Base-by-base conservation (phyloP, 2,113 vertebrate genomes). In the Craseonycteris thonglongyai region DNA sequence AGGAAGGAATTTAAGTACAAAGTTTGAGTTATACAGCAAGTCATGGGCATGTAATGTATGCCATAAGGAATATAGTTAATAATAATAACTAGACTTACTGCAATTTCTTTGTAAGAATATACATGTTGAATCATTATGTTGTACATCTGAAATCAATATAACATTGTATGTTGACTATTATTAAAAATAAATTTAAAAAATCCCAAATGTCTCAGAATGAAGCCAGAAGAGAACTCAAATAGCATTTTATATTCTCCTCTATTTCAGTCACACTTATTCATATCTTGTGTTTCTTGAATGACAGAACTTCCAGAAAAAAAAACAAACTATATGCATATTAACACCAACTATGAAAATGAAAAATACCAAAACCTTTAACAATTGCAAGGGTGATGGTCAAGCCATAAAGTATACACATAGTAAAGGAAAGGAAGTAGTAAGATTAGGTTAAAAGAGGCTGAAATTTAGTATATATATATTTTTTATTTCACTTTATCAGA, bases 391-490 rank as follows among this genome's bases (percentile, higher is more conserved):
- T 12, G 22, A 42, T 49, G 12, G n/a, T 51, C 0, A 3, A 74
- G 38, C 49, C 24, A n/a, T 8, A 47, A 89, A 79, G 0, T 14
- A 4, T 28, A 13, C 14, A 56, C 2, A 51, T 0, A 16, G 0
- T 22, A 84, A 84, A 58, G 65, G 42, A 68, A 66, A 86, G 1
- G 1, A 66, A 86, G 35, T 45, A 19, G 8, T 11, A 38, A 7
- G 13, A 51, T 76, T 33, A n/a, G 5, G 24, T 49, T 22, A 72
- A n/a, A 49, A 2, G 35, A 28, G 4, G 33, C 6, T 58, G 35
- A 59, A 90, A 81, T 72, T 91, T 35, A 28, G 80, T 7, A 81
- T n/a, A n/a, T n/a, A n/a, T n/a, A n/a, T n/a, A n/a, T n/a, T n/a
- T 81, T 40, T 86, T 28, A 61, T 61, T 82, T 24, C 49, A 30